A percentile compares a stretch with the other conserved stretches of the same genome.
phyloP scores from a whole-genome alignment of 2,113 vertebrate species.

The Turdus rufiventris region DNA sequence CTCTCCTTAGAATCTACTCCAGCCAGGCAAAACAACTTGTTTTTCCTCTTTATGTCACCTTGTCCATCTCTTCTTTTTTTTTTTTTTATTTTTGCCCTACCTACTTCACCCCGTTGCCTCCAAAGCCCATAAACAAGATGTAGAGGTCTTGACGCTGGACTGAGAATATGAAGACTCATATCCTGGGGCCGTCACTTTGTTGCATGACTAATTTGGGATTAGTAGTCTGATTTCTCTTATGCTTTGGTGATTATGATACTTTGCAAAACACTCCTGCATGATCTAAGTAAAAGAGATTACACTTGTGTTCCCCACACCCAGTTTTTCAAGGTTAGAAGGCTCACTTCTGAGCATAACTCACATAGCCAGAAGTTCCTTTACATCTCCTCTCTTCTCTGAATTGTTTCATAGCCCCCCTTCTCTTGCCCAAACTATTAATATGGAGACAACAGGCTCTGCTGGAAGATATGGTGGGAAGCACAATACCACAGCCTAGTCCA shows the following conservation, averaged over 20 bases:
- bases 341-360: not conserved
- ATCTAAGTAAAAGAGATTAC: not conserved
- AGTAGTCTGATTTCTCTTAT: not conserved
- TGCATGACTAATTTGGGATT: not conserved
- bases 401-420: not conserved
- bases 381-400: not conserved
- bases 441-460: not conserved
- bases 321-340: not conserved
- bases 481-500: conserved; percentile 9
- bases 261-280: not conserved
- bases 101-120: not conserved
- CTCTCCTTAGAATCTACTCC: not conserved
- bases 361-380: not conserved
- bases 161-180: not conserved
- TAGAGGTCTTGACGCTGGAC: not conserved
- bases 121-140: not conserved
- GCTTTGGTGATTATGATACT: not conserved
- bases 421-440: not conserved
- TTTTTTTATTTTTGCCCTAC: rapidly evolving
- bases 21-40: not conserved
- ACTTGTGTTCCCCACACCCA: not conserved
- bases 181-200: not conserved
- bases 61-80: rapidly evolving
- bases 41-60: not conserved
- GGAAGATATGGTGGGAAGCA: not conserved